These are phyloP conservation scores for Solen grandis DNA, from an alignment of 1,140 invertebrate genomes.

Conservation along the genomic window DNA sequence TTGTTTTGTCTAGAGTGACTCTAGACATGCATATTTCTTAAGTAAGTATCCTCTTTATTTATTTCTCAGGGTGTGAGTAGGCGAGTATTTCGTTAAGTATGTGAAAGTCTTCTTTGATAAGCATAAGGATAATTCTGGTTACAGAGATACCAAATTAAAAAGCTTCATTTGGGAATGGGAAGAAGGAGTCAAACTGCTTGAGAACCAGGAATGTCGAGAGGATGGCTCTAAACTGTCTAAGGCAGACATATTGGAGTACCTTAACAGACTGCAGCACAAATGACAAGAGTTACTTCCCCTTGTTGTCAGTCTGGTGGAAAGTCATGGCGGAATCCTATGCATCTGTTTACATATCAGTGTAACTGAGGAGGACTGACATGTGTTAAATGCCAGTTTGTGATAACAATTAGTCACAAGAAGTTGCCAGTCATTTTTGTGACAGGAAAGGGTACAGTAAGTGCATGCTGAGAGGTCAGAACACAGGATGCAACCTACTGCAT, in stretches of 20 bases:
- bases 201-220: conserved; percentile 21
- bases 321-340: too few relatives aligned
- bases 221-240: conserved; percentile 50
- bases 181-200: conserved; percentile 42
- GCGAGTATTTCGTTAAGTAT: neutral
- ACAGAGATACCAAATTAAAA: conserved; percentile 40
- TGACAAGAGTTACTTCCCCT: too few relatives aligned
- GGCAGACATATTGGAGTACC: conserved; percentile 25
- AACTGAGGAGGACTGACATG: too few relatives aligned
- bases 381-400: too few relatives aligned
- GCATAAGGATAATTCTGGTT: neutral
- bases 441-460: too few relatives aligned
- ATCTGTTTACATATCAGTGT: too few relatives aligned
- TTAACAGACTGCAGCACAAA: conserved; percentile 33
- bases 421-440: too few relatives aligned
- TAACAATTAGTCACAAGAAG: too few relatives aligned
- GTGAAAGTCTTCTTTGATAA: neutral
- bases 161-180: conserved; percentile 50
- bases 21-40: neutral
- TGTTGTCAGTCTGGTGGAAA: too few relatives aligned
- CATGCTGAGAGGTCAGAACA: too few relatives aligned
- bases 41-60: too few relatives aligned
- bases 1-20: neutral
- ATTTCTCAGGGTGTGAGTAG: neutral
- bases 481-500: too few relatives aligned